These are phyloP conservation scores for Clistopyga incitator DNA, from an alignment of 2,888 invertebrate genomes.

Conservation along the genomic window DNA sequence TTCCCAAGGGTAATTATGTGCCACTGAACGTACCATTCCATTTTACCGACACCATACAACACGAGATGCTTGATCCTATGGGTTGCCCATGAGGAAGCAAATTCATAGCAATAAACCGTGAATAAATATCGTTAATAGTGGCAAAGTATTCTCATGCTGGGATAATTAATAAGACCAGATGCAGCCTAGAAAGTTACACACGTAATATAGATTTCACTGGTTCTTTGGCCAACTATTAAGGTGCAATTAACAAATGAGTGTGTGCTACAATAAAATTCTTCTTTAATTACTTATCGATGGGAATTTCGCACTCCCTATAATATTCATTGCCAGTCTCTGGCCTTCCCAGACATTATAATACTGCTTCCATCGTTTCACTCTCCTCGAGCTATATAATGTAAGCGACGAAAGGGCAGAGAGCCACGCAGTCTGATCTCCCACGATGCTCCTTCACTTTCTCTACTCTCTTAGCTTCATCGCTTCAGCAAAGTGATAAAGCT, in stretches of 20 bases:
- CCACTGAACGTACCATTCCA: not conserved
- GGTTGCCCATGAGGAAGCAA: not conserved
- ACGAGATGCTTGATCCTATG: not conserved
- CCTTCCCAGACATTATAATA: constrained; percentile 21
- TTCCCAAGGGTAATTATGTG: not conserved
- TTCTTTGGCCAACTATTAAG: not conserved
- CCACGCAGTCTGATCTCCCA: constrained; percentile 64
- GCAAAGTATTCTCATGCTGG: constrained; percentile 16
- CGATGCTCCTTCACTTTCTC: constrained; percentile 67
- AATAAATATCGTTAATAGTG: constrained; percentile 6
- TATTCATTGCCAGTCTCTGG: constrained; percentile 14
- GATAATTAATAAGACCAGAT: constrained; percentile 21
- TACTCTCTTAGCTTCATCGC: constrained; percentile 52
- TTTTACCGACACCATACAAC: not conserved
- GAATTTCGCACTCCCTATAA: not conserved
- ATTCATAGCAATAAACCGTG: not conserved
- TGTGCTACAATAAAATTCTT: constrained; percentile 4
- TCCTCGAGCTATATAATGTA: constrained; percentile 11
- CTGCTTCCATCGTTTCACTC: not conserved
- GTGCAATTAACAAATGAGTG: constrained; percentile 20
- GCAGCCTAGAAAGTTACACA: constrained; percentile 40
- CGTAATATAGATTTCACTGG: constrained; percentile 32
- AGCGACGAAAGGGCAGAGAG: constrained; percentile 54
- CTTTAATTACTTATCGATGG: constrained; percentile 19
- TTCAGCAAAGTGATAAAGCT: not conserved